These are phyloP conservation scores for Plotosus lineatus DNA, from an alignment of 2,113 vertebrate genomes.

Conservation along the genomic window DNA sequence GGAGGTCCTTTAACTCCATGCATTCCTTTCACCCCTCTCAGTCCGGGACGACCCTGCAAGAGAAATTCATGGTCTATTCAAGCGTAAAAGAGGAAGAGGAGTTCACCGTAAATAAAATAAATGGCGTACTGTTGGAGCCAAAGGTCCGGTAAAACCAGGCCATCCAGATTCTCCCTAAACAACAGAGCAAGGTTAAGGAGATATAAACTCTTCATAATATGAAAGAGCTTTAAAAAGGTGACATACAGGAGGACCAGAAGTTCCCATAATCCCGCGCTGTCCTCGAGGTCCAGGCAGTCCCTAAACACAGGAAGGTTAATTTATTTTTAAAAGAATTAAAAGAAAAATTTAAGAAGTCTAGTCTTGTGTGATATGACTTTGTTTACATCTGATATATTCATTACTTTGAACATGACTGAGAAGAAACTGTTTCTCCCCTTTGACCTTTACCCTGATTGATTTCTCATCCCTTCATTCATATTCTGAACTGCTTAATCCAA, in stretches of 20 bases:
- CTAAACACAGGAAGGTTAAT: slow-evolving; percentile 50
- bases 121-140: slow-evolving; percentile 66
- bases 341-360: no score
- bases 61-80: background rate
- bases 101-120: background rate
- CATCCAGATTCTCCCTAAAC: slow-evolving; percentile 67
- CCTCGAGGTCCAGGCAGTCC: slow-evolving; percentile 69
- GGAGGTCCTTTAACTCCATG: slow-evolving; percentile 70
- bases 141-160: slow-evolving; percentile 65
- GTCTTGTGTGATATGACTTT: no score
- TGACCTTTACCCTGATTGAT: no score
- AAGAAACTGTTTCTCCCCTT: no score
- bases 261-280: slow-evolving; percentile 65
- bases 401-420: no score
- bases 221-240: background rate
- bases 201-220: background rate
- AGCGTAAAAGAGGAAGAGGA: background rate
- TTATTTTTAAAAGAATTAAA: background rate
- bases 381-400: no score
- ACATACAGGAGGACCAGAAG: slow-evolving; percentile 61
- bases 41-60: slow-evolving; percentile 67
- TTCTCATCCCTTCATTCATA: no score
- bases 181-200: slow-evolving; percentile 20
- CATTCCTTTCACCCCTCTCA: slow-evolving; percentile 65
- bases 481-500: no score